These are phyloP conservation scores for Aphidius ervi DNA, from an alignment of 1,140 invertebrate species.

Conservation along the genomic window DNA sequence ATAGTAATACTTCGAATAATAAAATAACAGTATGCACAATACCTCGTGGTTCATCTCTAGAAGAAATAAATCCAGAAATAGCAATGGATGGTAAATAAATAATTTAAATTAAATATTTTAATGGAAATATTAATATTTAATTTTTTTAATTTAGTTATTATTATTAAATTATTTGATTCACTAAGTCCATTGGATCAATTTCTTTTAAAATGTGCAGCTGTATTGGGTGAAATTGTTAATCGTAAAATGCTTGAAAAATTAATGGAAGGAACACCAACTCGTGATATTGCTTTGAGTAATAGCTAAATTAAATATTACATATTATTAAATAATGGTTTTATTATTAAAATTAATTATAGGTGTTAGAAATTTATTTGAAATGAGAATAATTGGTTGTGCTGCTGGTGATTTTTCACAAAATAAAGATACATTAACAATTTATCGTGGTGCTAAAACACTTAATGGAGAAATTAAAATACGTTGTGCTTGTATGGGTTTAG, in stretches of 20 bases:
- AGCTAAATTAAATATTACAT: slow-evolving; percentile 9
- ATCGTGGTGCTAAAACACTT: slow-evolving; percentile 38
- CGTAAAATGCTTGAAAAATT: slow-evolving; percentile 56
- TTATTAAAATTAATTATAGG: slow-evolving; percentile 38
- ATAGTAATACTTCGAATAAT: slow-evolving; percentile 7
- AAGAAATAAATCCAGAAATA: slow-evolving; percentile 40
- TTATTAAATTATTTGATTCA: slow-evolving; percentile 58
- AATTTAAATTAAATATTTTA: background rate
- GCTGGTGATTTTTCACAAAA: slow-evolving; percentile 54
- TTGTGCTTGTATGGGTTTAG: slow-evolving; percentile 37
- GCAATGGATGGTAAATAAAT: slow-evolving; percentile 44
- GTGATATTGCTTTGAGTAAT: slow-evolving; percentile 50
- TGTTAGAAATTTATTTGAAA: slow-evolving; percentile 57
- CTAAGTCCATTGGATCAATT: slow-evolving; percentile 59
- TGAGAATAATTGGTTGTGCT: slow-evolving; percentile 58
- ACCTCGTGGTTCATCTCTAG: slow-evolving; percentile 30
- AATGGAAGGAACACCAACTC: slow-evolving; percentile 47
- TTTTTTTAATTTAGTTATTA: slow-evolving; percentile 44
- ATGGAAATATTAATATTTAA: no score
- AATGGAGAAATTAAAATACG: slow-evolving; percentile 24
- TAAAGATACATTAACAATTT: slow-evolving; percentile 36
- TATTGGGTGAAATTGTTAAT: slow-evolving; percentile 58
- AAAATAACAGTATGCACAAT: slow-evolving; percentile 36
- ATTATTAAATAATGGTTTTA: background rate
- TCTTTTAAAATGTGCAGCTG: slow-evolving; percentile 58